These are phyloP conservation scores for Scotopteryx bipunctaria DNA, from an alignment of 2,888 invertebrate species.

Conservation along the genomic window DNA sequence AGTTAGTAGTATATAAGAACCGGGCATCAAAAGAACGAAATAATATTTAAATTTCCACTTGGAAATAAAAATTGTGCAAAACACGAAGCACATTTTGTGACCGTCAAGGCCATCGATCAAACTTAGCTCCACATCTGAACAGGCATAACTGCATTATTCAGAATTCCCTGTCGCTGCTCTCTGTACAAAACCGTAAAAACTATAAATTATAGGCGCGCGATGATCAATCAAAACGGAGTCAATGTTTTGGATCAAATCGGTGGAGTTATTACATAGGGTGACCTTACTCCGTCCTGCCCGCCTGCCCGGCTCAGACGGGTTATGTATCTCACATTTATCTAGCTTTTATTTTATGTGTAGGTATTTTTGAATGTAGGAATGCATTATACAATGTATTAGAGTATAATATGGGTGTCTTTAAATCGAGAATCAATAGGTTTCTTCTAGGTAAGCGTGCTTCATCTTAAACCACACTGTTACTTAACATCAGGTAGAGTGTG, in stretches of 20 bases:
- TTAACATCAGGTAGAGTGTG: too few relatives aligned
- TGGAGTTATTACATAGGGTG: constrained; percentile 6
- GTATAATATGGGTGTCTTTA: too few relatives aligned
- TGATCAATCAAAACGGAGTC: constrained; percentile 57
- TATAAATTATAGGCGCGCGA: constrained; percentile 49
- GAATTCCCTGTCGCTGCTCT: constrained; percentile 58
- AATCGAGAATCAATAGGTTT: too few relatives aligned
- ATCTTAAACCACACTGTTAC: too few relatives aligned
- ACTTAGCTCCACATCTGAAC: constrained; percentile 43
- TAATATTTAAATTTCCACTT: not conserved
- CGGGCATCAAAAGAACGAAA: not conserved
- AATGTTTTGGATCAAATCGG: constrained; percentile 40
- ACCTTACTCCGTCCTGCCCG: too few relatives aligned
- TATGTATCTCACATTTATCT: too few relatives aligned
- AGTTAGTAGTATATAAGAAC: too few relatives aligned
- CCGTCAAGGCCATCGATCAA: constrained; percentile 54
- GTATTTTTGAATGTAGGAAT: too few relatives aligned
- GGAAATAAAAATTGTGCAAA: constrained; percentile 8
- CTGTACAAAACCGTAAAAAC: constrained; percentile 45
- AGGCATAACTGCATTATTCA: constrained; percentile 62
- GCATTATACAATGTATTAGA: too few relatives aligned
- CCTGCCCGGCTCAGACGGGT: too few relatives aligned
- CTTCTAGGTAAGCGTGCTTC: too few relatives aligned
- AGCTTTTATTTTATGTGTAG: too few relatives aligned
- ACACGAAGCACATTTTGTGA: constrained; percentile 11